Evolutionary conservation across 2,888 invertebrate species (phyloP).

Genomic region (Morpho helenor): DNA sequence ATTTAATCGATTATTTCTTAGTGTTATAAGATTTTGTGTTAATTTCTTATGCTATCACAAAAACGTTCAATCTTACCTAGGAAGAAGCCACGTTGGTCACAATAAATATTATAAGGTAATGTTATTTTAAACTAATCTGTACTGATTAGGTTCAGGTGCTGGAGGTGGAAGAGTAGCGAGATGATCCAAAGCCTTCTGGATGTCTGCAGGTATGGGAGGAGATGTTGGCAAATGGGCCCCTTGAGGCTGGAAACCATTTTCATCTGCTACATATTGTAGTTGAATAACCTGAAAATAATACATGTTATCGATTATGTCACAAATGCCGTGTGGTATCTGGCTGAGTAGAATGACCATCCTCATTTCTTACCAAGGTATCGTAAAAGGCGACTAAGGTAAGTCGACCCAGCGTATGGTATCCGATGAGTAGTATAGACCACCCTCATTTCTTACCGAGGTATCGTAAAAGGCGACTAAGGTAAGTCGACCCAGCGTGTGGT

Average conservation of each 20-base stretch:
- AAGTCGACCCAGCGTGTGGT: no score
- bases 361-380: no score
- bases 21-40: no score
- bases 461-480: no score
- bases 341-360: no score
- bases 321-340: no score
- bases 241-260: constrained; percentile 85
- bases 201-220: constrained; percentile 84
- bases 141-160: constrained; percentile 38
- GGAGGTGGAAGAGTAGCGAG: constrained; percentile 81
- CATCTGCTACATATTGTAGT: constrained; percentile 83
- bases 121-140: constrained; percentile 12
- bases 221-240: constrained; percentile 82
- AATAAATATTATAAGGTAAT: constrained; percentile 4
- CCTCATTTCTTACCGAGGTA: no score
- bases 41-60: not conserved
- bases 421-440: no score
- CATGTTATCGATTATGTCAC: no score
- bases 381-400: no score
- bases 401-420: no score
- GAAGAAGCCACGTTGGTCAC: constrained; percentile 5
- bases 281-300: constrained; percentile 68
- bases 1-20: no score
- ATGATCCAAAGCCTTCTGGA: constrained; percentile 82
- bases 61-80: not conserved